phyloP scores from a whole-genome alignment of 2,113 vertebrate genomes.

The Otis tarda region DNA sequence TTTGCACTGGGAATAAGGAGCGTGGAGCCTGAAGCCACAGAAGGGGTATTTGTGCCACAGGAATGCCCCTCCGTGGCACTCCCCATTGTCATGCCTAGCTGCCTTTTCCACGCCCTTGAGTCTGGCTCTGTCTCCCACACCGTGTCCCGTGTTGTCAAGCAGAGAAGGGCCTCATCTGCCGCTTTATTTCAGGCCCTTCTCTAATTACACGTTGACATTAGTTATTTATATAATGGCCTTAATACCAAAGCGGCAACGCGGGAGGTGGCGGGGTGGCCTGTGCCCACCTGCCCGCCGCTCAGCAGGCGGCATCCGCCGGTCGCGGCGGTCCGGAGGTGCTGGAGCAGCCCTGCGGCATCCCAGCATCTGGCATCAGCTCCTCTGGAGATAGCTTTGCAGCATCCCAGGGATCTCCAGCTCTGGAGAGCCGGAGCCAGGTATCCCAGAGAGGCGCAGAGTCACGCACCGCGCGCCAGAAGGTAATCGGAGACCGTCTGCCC shows the following conservation, averaged over 20 bases:
- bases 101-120: background rate
- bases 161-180: background rate
- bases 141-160: background rate
- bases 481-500: background rate
- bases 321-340: background rate
- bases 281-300: background rate
- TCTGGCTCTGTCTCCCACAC: background rate
- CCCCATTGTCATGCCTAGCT: background rate
- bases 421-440: background rate
- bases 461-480: background rate
- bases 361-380: background rate
- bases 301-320: background rate
- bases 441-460: background rate
- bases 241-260: background rate
- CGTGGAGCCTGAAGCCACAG: background rate
- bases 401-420: too few relatives aligned
- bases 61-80: background rate
- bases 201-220: background rate
- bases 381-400: background rate
- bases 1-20: accelerated
- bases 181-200: conserved; percentile 42
- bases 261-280: background rate
- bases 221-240: conserved; percentile 41
- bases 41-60: background rate
- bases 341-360: background rate